Evolutionary conservation across 2,113 vertebrate species (phyloP).

Genomic region (Abramis brama): DNA sequence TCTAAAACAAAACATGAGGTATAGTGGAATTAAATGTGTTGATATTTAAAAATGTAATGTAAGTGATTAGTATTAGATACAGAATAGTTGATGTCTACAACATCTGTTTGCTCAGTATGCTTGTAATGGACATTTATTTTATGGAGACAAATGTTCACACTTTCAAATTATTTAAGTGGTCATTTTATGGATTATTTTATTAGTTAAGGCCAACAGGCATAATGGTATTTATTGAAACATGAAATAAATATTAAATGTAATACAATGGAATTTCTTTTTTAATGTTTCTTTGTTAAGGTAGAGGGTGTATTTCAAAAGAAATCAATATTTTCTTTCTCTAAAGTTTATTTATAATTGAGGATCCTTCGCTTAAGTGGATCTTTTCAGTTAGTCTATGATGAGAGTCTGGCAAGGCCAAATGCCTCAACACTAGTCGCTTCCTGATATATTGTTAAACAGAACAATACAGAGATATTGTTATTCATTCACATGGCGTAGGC

Average conservation of each 20-base stretch:
- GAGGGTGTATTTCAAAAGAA: neutral
- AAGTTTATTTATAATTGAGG: neutral
- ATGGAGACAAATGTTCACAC: slow-evolving; percentile 2
- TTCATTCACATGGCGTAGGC: neutral
- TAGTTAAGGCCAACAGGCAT: neutral
- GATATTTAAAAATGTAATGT: neutral
- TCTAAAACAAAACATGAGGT: neutral
- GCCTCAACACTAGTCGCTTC: neutral
- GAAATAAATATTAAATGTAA: neutral
- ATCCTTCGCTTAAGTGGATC: slow-evolving; percentile 16
- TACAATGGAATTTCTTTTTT: neutral
- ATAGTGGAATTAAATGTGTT: neutral
- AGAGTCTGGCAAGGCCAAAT: neutral
- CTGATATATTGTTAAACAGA: neutral
- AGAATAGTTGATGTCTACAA: neutral
- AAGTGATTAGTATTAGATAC: neutral
- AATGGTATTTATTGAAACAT: neutral
- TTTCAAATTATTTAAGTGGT: neutral
- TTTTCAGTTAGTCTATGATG: neutral
- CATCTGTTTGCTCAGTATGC: neutral
- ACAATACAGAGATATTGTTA: neutral
- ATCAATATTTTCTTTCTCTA: neutral
- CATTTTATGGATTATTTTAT: neutral
- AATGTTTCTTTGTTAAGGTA: no score
- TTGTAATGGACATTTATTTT: slow-evolving; percentile 10